phyloP scores from a whole-genome alignment of 2,888 invertebrate species.

The Caenorhabditis sp. region DNA sequence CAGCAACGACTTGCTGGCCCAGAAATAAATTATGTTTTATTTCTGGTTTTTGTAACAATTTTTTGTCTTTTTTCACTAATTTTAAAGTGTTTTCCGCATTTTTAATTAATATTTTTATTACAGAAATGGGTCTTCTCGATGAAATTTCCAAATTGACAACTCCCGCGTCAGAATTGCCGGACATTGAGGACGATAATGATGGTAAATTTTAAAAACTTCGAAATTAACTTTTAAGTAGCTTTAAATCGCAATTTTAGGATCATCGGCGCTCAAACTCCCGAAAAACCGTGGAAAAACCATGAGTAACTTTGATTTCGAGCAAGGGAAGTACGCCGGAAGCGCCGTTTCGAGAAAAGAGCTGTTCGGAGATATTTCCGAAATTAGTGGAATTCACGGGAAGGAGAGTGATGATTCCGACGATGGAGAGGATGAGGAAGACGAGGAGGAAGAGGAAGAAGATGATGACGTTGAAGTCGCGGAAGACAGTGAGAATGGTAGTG shows the following conservation, averaged over 20 bases:
- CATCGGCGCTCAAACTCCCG: slow-evolving; percentile 14
- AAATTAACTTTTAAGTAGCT: no score
- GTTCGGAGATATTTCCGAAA: slow-evolving; percentile 63
- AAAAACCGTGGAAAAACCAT: slow-evolving; percentile 9
- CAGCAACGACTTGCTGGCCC: no score
- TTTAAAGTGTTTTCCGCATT: no score
- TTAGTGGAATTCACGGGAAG: slow-evolving; percentile 38
- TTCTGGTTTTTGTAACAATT: no score
- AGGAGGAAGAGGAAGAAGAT: slow-evolving; percentile 39
- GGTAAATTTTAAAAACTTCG: slow-evolving; percentile 18
- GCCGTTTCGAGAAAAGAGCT: slow-evolving; percentile 62
- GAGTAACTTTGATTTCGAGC: slow-evolving; percentile 50
- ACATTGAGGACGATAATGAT: slow-evolving; percentile 69
- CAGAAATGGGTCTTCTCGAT: slow-evolving; percentile 70
- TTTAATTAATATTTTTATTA: background rate
- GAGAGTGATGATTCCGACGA: slow-evolving; percentile 30
- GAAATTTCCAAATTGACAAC: slow-evolving; percentile 67
- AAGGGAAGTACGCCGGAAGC: slow-evolving; percentile 60
- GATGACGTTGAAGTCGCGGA: slow-evolving; percentile 34
- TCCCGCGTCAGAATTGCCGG: slow-evolving; percentile 69
- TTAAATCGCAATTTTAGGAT: slow-evolving; percentile 11
- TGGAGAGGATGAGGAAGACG: slow-evolving; percentile 36
- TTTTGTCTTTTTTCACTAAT: no score
- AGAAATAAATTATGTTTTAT: no score
- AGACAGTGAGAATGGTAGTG: slow-evolving; percentile 9